These are phyloP conservation scores for Cisticola juncidis DNA, from an alignment of 2,113 vertebrate genomes.

Conservation along the genomic window DNA sequence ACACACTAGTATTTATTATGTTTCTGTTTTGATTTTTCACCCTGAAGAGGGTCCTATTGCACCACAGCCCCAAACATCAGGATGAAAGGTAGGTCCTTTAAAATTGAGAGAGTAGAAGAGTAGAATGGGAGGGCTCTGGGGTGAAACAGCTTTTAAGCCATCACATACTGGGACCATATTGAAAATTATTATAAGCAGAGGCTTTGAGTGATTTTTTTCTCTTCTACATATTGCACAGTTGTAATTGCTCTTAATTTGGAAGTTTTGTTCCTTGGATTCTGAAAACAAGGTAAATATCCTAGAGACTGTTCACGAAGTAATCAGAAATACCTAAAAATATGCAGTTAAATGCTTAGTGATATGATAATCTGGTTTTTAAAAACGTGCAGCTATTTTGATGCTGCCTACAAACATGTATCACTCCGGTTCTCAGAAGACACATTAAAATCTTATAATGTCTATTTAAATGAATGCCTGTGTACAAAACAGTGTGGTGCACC, in stretches of 20 bases:
- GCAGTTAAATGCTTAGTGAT: background rate
- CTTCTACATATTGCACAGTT: background rate
- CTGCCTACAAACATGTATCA: background rate
- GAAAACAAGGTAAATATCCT: background rate
- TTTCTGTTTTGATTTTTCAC: background rate
- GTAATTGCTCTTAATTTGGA: background rate
- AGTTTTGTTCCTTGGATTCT: background rate
- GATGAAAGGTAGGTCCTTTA: background rate
- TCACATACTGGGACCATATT: background rate
- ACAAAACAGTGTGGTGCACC: background rate
- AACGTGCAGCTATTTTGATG: background rate
- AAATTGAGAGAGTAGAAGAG: no score
- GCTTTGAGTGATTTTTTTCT: background rate
- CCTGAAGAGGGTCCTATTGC: background rate
- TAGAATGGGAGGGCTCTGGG: background rate
- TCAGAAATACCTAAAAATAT: background rate
- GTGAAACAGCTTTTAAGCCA: background rate
- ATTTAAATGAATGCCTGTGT: conserved; percentile 7
- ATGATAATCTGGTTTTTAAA: background rate
- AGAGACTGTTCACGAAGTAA: background rate
- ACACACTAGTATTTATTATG: background rate
- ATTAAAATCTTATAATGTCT: conserved; percentile 4
- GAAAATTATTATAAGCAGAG: background rate
- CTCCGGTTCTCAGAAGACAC: conserved; percentile 7
- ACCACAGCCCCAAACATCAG: background rate